A percentile compares a stretch with the other conserved stretches of the same genome.
Conservation (phyloP, 2,113 vertebrate species). For the Gorsachius goisagi region DNA sequence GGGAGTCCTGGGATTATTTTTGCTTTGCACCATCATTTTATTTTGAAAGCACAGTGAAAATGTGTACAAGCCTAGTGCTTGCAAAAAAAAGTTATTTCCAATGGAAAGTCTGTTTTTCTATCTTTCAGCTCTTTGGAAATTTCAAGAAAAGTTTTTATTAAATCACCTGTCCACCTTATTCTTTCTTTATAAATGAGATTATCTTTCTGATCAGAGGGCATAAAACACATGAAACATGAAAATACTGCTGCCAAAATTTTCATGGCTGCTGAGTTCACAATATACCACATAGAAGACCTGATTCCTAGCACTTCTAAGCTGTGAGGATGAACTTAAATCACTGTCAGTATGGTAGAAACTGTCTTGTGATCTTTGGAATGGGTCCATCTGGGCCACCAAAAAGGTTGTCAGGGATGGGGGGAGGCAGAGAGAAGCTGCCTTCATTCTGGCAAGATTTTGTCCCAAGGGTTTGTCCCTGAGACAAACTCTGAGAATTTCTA, state of each 20-base stretch:
- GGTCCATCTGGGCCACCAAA: background rate
- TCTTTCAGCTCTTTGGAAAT: background rate
- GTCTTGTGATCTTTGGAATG: background rate
- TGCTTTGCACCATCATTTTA: background rate
- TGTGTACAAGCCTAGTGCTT: background rate
- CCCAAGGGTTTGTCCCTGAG: background rate
- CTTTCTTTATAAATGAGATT: background rate
- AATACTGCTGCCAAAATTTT: background rate
- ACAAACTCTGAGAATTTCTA: background rate
- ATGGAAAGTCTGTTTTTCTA: background rate
- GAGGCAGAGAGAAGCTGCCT: background rate
- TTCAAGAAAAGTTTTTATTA: background rate
- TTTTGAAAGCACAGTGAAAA: background rate
- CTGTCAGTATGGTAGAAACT: background rate
- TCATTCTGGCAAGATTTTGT: background rate
- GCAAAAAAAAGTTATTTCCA: background rate
- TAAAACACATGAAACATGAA: background rate
- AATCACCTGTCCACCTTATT: background rate
- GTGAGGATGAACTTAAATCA: background rate
- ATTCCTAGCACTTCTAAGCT: background rate
- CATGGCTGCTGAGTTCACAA: background rate
- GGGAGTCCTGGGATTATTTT: background rate
- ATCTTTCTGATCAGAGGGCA: background rate
- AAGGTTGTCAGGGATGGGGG: accelerated
- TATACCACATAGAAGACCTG: background rate